A percentile compares a stretch with the other conserved stretches of the same genome.
phyloP scores from a whole-genome alignment of 1,140 invertebrate genomes.

The Neomicropteryx cornuta region DNA sequence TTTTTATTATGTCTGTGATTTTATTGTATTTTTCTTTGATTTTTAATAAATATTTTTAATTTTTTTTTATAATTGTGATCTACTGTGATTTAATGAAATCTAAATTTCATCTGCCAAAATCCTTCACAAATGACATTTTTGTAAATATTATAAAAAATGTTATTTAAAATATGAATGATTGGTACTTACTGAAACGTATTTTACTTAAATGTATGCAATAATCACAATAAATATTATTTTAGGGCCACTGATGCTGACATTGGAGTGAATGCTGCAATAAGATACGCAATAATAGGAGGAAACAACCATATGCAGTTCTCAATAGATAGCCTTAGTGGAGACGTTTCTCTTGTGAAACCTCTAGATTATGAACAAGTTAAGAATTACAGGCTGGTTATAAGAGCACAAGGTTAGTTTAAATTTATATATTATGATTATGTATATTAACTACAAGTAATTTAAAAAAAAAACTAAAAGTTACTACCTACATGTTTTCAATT shows the following conservation, averaged over 20 bases:
- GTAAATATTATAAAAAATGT: neutral
- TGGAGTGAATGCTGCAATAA: constrained; percentile 81
- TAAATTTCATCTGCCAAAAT: constrained; percentile 2
- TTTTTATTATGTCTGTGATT: no score
- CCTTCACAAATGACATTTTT: constrained; percentile 1
- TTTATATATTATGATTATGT: no score
- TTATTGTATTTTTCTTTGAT: no score
- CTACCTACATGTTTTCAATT: no score
- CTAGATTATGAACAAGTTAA: constrained; percentile 83
- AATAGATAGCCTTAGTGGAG: constrained; percentile 85
- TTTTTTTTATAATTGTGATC: neutral
- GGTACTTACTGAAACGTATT: neutral
- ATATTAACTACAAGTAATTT: neutral
- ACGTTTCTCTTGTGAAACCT: constrained; percentile 76
- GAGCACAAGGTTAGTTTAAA: constrained; percentile 69
- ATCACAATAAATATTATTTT: no score
- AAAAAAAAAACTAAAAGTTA: neutral
- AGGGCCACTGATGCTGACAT: constrained; percentile 83
- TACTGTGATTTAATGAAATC: neutral
- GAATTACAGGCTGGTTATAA: constrained; percentile 78
- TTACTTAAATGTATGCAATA: constrained; percentile 6
- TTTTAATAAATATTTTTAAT: neutral
- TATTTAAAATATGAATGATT: neutral
- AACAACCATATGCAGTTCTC: constrained; percentile 89
- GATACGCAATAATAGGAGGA: constrained; percentile 90